Conservation (phyloP, 2,113 vertebrate species). For the Erpornis zantholeuca region DNA sequence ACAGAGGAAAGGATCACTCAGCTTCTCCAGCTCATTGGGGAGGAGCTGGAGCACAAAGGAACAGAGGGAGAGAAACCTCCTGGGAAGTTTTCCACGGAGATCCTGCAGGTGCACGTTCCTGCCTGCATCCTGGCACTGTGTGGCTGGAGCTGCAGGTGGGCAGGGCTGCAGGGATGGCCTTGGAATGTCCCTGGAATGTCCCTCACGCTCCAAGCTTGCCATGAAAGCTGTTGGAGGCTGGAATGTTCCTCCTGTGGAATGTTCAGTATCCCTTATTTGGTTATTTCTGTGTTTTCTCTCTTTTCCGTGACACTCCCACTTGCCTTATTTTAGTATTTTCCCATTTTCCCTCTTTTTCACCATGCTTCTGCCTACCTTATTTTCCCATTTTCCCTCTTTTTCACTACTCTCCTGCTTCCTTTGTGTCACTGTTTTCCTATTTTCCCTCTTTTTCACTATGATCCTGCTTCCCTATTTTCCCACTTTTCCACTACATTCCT, state of each 20-base stretch:
- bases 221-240: neutral
- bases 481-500: too few species aligned
- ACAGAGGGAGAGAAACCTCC: conserved; percentile 39
- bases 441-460: neutral
- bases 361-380: fast-evolving
- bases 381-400: neutral
- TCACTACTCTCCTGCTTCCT: neutral
- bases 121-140: conserved; percentile 89
- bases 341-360: neutral
- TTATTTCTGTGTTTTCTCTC: neutral
- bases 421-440: neutral
- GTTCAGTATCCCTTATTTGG: fast-evolving
- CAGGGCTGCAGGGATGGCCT: neutral
- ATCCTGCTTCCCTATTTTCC: neutral
- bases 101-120: conserved; percentile 81
- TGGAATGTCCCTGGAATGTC: fast-evolving
- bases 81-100: conserved; percentile 63
- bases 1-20: conserved; percentile 84
- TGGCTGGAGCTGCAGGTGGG: conserved; percentile 89
- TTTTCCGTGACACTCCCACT: fast-evolving
- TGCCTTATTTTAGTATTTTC: neutral
- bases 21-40: conserved; percentile 84
- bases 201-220: fast-evolving
- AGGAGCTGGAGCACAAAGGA: conserved; percentile 75
- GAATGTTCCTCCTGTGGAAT: neutral